Evolutionary conservation across 2,113 vertebrate genomes (phyloP), one percentile per base, ranked within the genome.

Genomic region (Pica pica): DNA sequence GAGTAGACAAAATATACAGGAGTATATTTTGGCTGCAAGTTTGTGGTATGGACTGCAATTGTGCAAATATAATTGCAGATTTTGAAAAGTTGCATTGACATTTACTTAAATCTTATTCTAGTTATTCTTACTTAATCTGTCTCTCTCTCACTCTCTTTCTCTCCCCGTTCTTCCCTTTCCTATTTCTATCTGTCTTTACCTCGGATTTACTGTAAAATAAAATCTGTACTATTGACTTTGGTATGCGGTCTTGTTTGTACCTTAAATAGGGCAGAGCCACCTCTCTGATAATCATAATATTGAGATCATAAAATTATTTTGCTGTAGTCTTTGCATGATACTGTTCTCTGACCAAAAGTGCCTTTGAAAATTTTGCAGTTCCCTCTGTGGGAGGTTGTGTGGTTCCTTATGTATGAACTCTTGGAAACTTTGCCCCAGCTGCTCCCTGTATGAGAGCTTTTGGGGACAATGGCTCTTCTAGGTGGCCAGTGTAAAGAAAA

Each of bases 251-350:
- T 56, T 56, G 19, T 53, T 67, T 59, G 37, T 7, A 37, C 8
- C 37, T 50, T 42, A 31, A 27, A 50, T 57, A 12, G 6, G 44
- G 11, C 31, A 76, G 65, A 31, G 35, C 11, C 16, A 67, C 35
- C 26, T 35, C 16, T 44, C 42, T 67, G 17, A 35, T 50, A 76
- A 59, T 17, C 0, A 0, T 19, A n/a, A 19, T 28, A 64, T 18
- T 41, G 35, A 37, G 21, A 37, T 68, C 5, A 27, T 26, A 76
- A 31, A 4, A 44, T 37, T 22, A 22, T 37, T 59, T 68, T 52
- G 11, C 35, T 42, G 11, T 44, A 59, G 46, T n/a, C 0, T 0
- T n/a, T 37, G 24, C 42, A 49, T 33, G 16, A n/a, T 41, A 11
- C 4, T 59, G 9, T 26, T 31, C 44, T 26, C 16, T 22, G 31